Evolutionary conservation across 2,113 vertebrate species (phyloP), one percentile per base, ranked within the genome.

Genomic region (Takifugu flavidus): DNA sequence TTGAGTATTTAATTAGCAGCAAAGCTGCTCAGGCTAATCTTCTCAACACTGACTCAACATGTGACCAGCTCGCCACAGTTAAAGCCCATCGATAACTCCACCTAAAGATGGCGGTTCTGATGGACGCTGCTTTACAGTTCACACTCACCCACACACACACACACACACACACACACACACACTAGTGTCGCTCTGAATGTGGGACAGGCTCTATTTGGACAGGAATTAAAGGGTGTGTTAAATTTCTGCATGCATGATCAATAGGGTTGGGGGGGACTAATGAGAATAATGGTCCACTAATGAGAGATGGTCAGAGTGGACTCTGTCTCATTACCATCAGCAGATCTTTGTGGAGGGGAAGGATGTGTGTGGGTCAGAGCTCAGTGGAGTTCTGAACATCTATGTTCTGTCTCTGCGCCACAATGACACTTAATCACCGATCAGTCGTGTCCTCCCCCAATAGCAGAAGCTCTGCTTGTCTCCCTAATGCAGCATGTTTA

Each of bases 161-260:
- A 14, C 45, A 46, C 45, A 46, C 44, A 46, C 44, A 46, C 44
- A 46, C 45, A 46, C 45, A 46, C 45, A 46, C 45, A 46, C 45
- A 46, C 14, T 6, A 53, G 26, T 13, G 27, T 27, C 10, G 27
- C 79, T 76, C 73, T 74, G 79, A 73, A 84, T 83, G 79, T 82
- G 75, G 85, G 79, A 87, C 82, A 82, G 79, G 56, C 60, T 74
- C 78, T 82, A 82, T 88, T 89, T 83, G 78, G 85, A 83, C 79
- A 83, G 75, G 86, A 89, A 85, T 85, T 77, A 86, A 86, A 82
- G 83, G 86, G 79, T 85, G 87, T 89, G 88, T 86, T 87, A 61
- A 85, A 85, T 90, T 91, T 90, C 87, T 90, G 89, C 90, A 90
- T 91, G 88, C 89, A 89, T 91, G 88, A 90, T 90, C 90, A 91